Conservation (phyloP, 2,888 invertebrate genomes). For the Diarsia rubi region DNA sequence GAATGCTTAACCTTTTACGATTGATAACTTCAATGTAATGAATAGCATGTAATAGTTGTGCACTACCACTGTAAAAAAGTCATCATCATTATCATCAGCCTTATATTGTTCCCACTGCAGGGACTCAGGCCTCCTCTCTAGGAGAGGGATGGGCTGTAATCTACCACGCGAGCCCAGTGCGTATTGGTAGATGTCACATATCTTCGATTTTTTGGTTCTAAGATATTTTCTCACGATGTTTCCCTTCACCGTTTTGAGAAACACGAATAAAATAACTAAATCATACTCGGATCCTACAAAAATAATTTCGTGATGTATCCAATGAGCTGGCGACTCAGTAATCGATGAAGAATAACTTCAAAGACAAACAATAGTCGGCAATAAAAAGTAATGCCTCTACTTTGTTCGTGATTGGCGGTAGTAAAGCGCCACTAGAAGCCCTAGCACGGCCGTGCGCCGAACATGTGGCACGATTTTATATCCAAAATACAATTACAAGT, state of each 20-base stretch:
- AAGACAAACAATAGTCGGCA: slow-evolving; percentile 39
- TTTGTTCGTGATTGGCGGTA: slow-evolving; percentile 43
- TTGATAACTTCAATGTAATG: slow-evolving; percentile 1
- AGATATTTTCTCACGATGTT: too few species aligned
- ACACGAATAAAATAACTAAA: too few species aligned
- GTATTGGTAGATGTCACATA: too few species aligned
- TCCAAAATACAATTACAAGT: background rate
- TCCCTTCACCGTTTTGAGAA: too few species aligned
- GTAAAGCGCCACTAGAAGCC: slow-evolving; percentile 9
- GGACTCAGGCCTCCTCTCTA: background rate
- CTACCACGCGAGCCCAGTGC: too few species aligned
- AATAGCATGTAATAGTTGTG: background rate
- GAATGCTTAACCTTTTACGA: background rate
- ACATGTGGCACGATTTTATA: background rate
- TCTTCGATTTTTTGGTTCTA: too few species aligned
- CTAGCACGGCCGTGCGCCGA: background rate
- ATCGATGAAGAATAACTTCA: slow-evolving; percentile 35
- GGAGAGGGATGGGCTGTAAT: background rate
- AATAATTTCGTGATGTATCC: background rate
- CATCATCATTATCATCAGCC: background rate
- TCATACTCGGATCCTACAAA: background rate
- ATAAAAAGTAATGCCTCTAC: slow-evolving; percentile 45
- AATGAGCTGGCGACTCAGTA: background rate
- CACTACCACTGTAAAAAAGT: background rate
- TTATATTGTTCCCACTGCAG: background rate